phyloP scores from a whole-genome alignment of 37 sponge, comb jelly and placozoan genomes.

The Beroe ovata region DNA sequence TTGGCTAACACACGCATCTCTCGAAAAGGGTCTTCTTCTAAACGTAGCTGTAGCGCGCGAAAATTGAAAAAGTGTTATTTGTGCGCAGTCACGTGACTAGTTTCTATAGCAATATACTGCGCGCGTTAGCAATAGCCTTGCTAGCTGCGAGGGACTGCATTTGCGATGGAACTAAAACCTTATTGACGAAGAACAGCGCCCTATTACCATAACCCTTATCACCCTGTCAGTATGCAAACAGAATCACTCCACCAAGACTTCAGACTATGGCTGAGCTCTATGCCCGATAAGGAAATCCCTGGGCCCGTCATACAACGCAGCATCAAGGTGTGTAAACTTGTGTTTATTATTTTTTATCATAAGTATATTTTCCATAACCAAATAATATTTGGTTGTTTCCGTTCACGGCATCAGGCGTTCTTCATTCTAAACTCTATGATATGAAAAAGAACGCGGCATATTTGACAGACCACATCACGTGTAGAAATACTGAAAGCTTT shows the following conservation, averaged over 20 bases:
- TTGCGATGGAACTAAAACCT: no score
- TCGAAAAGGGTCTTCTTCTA: neutral
- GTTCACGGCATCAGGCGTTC: no score
- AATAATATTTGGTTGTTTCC: no score
- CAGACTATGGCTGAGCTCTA: conserved; percentile 72
- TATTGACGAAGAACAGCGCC: no score
- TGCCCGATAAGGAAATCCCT: conserved; percentile 67
- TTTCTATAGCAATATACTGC: neutral
- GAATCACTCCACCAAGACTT: conserved; percentile 69
- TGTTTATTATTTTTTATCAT: neutral
- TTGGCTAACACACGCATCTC: no score
- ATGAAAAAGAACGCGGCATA: no score
- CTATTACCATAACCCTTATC: no score
- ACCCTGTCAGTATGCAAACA: conserved; percentile 47
- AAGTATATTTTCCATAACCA: neutral
- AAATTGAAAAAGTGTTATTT: neutral
- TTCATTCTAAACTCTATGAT: no score
- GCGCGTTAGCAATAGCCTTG: no score
- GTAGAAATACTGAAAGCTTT: no score
- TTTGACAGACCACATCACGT: no score
- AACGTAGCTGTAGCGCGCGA: conserved; percentile 4
- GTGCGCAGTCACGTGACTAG: conserved; percentile 38
- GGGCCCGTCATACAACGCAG: conserved; percentile 62
- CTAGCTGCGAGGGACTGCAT: no score
- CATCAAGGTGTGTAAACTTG: neutral